Percentiles rank a stretch among this genome's conserved stretches.
Conservation (phyloP, 2,888 invertebrate genomes). For the Macrophya alboannulata region DNA sequence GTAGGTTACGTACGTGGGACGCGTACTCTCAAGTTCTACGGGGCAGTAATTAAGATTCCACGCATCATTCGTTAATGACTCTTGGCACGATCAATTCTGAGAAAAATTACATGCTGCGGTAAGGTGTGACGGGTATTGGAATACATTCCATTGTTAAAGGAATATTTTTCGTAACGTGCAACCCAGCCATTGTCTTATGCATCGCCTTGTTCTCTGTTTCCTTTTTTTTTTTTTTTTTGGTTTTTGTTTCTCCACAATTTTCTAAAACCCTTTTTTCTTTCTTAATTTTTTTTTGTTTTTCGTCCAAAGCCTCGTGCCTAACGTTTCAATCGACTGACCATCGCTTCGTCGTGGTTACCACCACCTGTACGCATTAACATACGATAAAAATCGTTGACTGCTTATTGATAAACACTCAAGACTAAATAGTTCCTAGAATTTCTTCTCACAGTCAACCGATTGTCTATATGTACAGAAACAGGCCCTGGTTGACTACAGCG, state of each 20-base stretch:
- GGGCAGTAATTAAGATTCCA: constrained; percentile 29
- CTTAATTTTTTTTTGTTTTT: not conserved
- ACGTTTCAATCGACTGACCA: constrained; percentile 24
- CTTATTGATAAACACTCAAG: constrained; percentile 33
- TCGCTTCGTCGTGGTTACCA: not conserved
- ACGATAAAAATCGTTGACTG: constrained; percentile 37
- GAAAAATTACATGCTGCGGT: constrained; percentile 13
- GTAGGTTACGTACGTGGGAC: not conserved
- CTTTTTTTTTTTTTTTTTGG: not conserved
- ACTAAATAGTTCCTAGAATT: constrained; percentile 38
- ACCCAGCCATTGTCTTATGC: not conserved
- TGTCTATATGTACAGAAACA: not conserved
- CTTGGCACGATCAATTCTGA: constrained; percentile 34
- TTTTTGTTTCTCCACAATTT: not conserved
- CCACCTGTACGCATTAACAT: not conserved
- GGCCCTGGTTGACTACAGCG: not conserved
- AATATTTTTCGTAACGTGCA: not conserved
- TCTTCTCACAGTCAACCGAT: constrained; percentile 36
- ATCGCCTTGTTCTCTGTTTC: not conserved
- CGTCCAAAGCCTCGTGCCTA: not conserved
- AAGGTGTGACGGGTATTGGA: constrained; percentile 24
- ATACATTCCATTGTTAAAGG: constrained; percentile 29
- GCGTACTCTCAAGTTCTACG: constrained; percentile 5
- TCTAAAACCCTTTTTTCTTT: not conserved
- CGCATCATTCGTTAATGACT: constrained; percentile 45